Evolutionary conservation across 2,888 invertebrate genomes (phyloP).

Genomic region (Amphimallon solstitiale): DNA sequence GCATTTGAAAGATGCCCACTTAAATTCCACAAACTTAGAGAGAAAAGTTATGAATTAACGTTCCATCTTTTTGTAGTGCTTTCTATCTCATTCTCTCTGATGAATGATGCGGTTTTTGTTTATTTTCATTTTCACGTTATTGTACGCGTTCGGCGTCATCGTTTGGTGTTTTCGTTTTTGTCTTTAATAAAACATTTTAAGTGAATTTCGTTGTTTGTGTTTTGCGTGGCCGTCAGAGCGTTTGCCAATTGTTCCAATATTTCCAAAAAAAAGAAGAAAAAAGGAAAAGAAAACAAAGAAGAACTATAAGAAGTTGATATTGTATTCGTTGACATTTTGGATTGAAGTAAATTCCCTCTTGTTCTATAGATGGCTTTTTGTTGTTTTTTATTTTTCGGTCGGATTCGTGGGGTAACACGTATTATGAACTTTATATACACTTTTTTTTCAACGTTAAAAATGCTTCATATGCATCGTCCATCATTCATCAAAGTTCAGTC

Average conservation of each 20-base stretch:
- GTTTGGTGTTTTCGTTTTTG: conserved; percentile 27
- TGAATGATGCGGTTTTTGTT: conserved; percentile 47
- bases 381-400: not conserved
- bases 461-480: no score
- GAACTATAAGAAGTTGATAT: conserved; percentile 4
- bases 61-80: conserved; percentile 2
- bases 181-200: conserved; percentile 31
- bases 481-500: no score
- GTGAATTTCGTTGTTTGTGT: conserved; percentile 34
- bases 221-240: not conserved
- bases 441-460: no score
- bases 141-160: conserved; percentile 4
- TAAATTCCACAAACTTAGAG: conserved; percentile 34
- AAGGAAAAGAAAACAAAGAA: conserved; percentile 3
- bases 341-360: conserved; percentile 5
- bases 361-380: conserved; percentile 1
- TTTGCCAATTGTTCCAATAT: conserved; percentile 2
- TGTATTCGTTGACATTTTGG: conserved; percentile 14
- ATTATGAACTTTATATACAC: no score
- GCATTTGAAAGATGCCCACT: not conserved
- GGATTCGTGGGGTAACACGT: not conserved
- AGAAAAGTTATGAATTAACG: conserved; percentile 34
- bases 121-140: conserved; percentile 49
- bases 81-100: conserved; percentile 38
- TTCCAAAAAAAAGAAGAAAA: not conserved